These are phyloP conservation scores for Pituophis catenifer DNA, from an alignment of 2,113 vertebrate genomes.

Conservation along the genomic window DNA sequence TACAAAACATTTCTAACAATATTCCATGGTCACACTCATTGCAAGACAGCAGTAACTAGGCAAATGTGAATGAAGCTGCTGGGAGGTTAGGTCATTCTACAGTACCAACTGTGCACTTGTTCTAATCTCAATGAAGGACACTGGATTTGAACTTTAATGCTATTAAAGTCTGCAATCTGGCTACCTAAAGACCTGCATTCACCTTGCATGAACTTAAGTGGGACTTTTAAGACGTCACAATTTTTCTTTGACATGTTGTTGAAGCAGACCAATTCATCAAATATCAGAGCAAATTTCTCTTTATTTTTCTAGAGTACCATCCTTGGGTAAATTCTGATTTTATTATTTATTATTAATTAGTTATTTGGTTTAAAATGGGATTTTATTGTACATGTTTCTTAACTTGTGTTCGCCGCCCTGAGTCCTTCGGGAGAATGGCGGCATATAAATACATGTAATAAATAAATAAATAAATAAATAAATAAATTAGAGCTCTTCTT, in stretches of 20 bases:
- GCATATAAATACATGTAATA: too few species aligned
- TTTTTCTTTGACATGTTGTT: background rate
- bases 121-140: background rate
- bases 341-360: too few species aligned
- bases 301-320: background rate
- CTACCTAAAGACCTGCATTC: background rate
- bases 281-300: background rate
- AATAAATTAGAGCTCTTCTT: background rate
- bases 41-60: background rate
- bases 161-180: background rate
- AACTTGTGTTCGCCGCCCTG: too few species aligned
- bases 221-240: background rate
- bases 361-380: too few species aligned
- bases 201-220: background rate
- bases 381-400: too few species aligned
- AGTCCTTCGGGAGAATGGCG: too few species aligned
- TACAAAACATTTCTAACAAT: background rate
- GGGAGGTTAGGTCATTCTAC: background rate
- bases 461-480: too few species aligned
- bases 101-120: background rate
- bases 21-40: background rate
- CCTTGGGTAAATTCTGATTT: background rate
- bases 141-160: background rate
- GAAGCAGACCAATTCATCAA: background rate
- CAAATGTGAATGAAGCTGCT: background rate